phyloP scores from a whole-genome alignment of 1,140 invertebrate species.

The Philotrypesis tridentata region DNA sequence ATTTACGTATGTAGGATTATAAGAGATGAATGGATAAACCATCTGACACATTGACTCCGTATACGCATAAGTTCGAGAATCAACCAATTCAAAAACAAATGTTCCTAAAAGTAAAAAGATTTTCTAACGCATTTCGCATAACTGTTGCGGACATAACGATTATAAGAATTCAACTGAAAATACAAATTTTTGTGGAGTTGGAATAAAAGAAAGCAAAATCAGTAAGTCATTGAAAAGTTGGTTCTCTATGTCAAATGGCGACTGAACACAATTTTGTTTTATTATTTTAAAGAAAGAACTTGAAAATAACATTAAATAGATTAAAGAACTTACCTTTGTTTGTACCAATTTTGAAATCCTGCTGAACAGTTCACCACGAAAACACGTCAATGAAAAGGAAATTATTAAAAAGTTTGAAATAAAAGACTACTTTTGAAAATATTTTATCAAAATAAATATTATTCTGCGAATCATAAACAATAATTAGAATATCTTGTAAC shows the following conservation, averaged over 20 bases:
- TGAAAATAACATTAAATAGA: too few species aligned
- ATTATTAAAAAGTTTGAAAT: too few species aligned
- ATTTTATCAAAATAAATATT: too few species aligned
- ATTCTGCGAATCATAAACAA: too few species aligned
- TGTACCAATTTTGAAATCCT: too few species aligned
- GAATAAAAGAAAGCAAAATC: conserved; percentile 27
- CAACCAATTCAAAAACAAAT: conserved; percentile 20
- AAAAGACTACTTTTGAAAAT: too few species aligned
- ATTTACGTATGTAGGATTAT: conserved; percentile 39
- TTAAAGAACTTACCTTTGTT: too few species aligned
- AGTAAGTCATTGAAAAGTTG: conserved; percentile 19
- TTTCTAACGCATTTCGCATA: conserved; percentile 42
- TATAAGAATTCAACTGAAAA: conserved; percentile 33
- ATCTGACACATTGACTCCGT: conserved; percentile 38
- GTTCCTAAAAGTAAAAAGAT: conserved; percentile 21
- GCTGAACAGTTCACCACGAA: too few species aligned
- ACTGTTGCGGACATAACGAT: conserved; percentile 43
- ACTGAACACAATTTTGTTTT: conserved; percentile 32
- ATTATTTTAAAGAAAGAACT: too few species aligned
- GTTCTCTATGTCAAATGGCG: conserved; percentile 34
- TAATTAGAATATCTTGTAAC: too few species aligned
- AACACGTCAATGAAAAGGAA: too few species aligned
- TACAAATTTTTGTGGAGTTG: conserved; percentile 35
- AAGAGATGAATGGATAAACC: conserved; percentile 39
- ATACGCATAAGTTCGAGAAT: conserved; percentile 43